A percentile compares a stretch with the other conserved stretches of the same genome.
Evolutionary conservation across 2,797 vertebrate species (phyloP).

Genomic region (Centropyge bicolor): DNA sequence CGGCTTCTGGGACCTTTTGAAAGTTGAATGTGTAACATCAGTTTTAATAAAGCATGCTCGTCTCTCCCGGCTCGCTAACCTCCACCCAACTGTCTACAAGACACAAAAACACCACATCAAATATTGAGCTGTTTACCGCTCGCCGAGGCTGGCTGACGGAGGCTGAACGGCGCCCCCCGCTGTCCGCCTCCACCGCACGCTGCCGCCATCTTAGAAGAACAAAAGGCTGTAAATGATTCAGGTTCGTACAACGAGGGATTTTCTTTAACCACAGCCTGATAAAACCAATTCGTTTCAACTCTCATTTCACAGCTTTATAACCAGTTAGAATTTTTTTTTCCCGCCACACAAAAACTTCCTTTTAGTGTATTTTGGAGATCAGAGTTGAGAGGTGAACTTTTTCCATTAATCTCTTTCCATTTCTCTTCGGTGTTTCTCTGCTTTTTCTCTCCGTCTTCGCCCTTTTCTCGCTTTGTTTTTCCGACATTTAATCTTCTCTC

Average conservation of each 20-base stretch:
- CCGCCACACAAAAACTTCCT: background rate
- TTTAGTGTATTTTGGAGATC: background rate
- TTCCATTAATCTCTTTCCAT: background rate
- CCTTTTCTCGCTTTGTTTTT: background rate
- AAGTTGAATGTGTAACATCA: slow-evolving; percentile 38
- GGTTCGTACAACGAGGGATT: background rate
- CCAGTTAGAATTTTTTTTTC: background rate
- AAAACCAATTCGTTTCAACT: background rate
- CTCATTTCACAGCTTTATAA: background rate
- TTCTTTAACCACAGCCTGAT: background rate
- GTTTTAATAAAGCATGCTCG: slow-evolving; percentile 47
- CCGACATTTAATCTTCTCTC: slow-evolving; percentile 1
- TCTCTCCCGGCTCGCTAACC: slow-evolving; percentile 22
- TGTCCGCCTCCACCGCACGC: background rate
- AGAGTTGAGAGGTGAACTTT: background rate
- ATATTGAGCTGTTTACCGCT: slow-evolving; percentile 42
- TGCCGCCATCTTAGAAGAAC: background rate
- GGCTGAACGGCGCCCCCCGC: slow-evolving; percentile 5
- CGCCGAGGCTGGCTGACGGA: too few relatives aligned
- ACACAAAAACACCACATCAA: slow-evolving; percentile 47
- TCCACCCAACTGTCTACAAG: slow-evolving; percentile 27
- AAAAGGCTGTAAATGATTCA: slow-evolving; percentile 20
- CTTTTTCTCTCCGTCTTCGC: background rate
- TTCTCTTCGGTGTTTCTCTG: background rate
- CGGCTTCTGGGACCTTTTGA: slow-evolving; percentile 16